phyloP scores from a whole-genome alignment of 1,140 invertebrate species.

The Tachypleus tridentatus region DNA sequence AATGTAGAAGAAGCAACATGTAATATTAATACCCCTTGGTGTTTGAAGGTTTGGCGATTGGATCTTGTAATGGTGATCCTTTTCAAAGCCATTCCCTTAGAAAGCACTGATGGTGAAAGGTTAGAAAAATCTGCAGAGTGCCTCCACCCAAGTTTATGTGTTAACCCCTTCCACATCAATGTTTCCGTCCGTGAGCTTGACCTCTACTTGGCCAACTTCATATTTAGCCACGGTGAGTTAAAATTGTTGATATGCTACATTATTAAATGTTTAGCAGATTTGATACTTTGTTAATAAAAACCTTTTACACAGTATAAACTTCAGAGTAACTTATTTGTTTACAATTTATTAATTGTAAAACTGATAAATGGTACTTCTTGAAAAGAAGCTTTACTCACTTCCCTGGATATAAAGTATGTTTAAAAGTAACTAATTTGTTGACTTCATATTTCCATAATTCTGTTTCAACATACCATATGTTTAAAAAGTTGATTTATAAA shows the following conservation, averaged over 20 bases:
- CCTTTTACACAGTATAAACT: no score
- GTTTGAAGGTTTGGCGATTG: constrained; percentile 79
- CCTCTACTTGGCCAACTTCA: constrained; percentile 97
- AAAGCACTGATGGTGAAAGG: constrained; percentile 97
- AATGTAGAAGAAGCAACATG: no score
- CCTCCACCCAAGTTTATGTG: constrained; percentile 88
- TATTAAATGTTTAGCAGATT: constrained; percentile 3
- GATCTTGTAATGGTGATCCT: constrained; percentile 99
- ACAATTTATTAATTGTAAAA: no score
- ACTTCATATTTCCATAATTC: no score
- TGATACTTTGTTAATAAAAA: no score
- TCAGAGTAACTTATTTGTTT: no score
- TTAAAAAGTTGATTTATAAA: no score
- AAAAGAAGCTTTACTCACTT: no score
- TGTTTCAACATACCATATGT: no score
- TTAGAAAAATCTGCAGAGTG: constrained; percentile 96
- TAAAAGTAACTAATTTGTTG: no score
- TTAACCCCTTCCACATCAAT: constrained; percentile 99
- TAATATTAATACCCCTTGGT: not conserved
- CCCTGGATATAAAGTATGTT: no score
- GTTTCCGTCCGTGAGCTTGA: constrained; percentile 96
- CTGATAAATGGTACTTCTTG: no score
- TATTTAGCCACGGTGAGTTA: constrained; percentile 84
- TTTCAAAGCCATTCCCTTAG: constrained; percentile 97
- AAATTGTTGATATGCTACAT: constrained; percentile 9